Evolutionary conservation across 2,888 invertebrate genomes (phyloP), one percentile per base, ranked within the genome.

Genomic region (Odiellus spinosus): DNA sequence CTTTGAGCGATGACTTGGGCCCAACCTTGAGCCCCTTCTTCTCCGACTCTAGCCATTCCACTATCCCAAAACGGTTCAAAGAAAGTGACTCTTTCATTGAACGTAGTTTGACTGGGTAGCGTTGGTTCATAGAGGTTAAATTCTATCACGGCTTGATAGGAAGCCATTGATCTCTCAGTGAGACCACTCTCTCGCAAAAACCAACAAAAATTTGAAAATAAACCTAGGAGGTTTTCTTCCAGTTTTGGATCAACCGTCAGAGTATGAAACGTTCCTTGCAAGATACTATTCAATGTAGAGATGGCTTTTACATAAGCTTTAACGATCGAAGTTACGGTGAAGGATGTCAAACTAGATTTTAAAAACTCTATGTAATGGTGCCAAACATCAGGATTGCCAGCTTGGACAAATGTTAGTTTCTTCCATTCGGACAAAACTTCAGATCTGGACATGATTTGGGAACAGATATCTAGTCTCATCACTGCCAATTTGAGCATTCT

Each of bases 21-120:
- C 67, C 68, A 68, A 1, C 67, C 67, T 32, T 51, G 45, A 6
- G 65, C 61, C 6, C 57, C 59, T 4, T 53, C 51, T 52, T 66
- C 66, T 17, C 67, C 69, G 55, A 67, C 59, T 49, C 66, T 58
- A 12, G 66, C 55, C 26, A 61, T 60, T 19, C 61, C 59, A 52
- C 63, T 63, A 43, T 67, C 67, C 69, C 68, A 68, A 56, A 67
- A 69, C 18, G 61, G 60, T 53, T 66, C 65, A 56, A 68, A 62
- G 33, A 60, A 55, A 15, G 58, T 53, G 32, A 62, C 50, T 40
- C 58, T 59, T 5, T 61, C 61, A 42, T 56, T 55, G 19, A 55
- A 46, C 38, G 60, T 38, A 46, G 26, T 52, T 26, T 53, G 52
- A 15, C 35, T 14, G 14, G 46, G 42, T 11, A 52, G 32, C 42